Conservation (phyloP, 2,797 vertebrate genomes). For the Cirrhinus molitorella region DNA sequence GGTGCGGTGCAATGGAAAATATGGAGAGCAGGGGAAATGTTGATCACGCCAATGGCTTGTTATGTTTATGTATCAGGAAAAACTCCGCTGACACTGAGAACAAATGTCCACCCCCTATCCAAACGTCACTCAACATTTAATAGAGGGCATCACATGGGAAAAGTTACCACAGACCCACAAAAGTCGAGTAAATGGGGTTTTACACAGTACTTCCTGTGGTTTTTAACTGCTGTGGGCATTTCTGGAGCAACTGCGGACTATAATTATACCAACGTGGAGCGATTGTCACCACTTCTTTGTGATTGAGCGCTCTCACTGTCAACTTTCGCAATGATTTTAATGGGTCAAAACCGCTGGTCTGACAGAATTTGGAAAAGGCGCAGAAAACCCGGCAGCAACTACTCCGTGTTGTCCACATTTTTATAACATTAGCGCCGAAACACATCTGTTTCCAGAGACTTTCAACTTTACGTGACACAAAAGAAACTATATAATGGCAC, state of each 20-base stretch:
- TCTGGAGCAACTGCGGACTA: constrained; percentile 3
- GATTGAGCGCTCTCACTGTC: background rate
- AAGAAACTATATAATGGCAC: constrained; percentile 23
- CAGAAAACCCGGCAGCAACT: constrained; percentile 20
- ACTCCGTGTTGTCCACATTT: constrained; percentile 14
- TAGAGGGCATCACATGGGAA: constrained; percentile 31
- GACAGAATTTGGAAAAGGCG: constrained; percentile 29
- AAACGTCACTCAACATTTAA: constrained; percentile 42
- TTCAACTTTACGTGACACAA: constrained; percentile 31
- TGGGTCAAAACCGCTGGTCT: constrained; percentile 1
- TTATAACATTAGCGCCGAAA: constrained; percentile 32
- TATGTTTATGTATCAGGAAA: constrained; percentile 49
- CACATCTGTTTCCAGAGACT: constrained; percentile 49
- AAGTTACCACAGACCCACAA: constrained; percentile 6
- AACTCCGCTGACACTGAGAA: constrained; percentile 5
- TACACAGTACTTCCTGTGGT: constrained; percentile 16
- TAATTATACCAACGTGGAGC: constrained; percentile 39
- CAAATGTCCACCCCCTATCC: constrained; percentile 30
- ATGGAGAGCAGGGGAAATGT: constrained; percentile 42
- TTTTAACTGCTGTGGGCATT: constrained; percentile 37
- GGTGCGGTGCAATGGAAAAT: constrained; percentile 49
- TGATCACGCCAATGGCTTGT: constrained; percentile 32
- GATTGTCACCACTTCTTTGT: constrained; percentile 3
- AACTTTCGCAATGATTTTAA: constrained; percentile 27
- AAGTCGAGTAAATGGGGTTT: constrained; percentile 18